A percentile compares a stretch with the other conserved stretches of the same genome.
phyloP scores from a whole-genome alignment of 1,140 invertebrate genomes.

The Drosophila hydei region DNA sequence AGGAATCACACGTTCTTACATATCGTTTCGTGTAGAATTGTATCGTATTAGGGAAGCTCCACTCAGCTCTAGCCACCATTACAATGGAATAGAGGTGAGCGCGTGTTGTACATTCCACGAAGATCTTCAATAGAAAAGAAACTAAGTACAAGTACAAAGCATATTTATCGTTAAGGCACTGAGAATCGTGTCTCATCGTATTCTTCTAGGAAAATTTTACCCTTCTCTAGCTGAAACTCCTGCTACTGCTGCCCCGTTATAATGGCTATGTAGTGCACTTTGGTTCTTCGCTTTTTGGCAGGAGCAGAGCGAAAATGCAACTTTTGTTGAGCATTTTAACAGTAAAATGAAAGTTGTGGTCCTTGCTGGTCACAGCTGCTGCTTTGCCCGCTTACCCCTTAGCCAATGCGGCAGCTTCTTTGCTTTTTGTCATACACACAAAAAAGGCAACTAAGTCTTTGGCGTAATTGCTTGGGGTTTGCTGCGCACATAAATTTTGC shows the following conservation, averaged over 20 bases:
- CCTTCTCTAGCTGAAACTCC: slow-evolving; percentile 2
- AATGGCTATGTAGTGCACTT: slow-evolving; percentile 54
- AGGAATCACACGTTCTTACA: too few species aligned
- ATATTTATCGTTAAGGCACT: too few species aligned
- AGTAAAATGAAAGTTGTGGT: slow-evolving; percentile 37
- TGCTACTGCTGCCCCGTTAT: slow-evolving; percentile 3
- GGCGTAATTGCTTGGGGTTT: slow-evolving; percentile 54
- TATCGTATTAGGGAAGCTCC: too few species aligned
- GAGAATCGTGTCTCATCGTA: too few species aligned
- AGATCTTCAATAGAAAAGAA: too few species aligned
- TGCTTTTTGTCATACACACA: slow-evolving; percentile 27
- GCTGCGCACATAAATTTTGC: slow-evolving; percentile 42
- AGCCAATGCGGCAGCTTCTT: not conserved
- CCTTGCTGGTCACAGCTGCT: slow-evolving; percentile 35
- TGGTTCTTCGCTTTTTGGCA: slow-evolving; percentile 11
- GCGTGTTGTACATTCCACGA: not conserved
- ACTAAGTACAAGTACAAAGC: too few species aligned
- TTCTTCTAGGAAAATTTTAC: not conserved
- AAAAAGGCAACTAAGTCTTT: slow-evolving; percentile 40
- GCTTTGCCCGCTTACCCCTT: slow-evolving; percentile 1
- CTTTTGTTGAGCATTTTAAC: slow-evolving; percentile 45
- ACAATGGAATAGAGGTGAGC: not conserved
- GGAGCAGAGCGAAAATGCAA: slow-evolving; percentile 51
- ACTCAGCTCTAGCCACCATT: too few species aligned
- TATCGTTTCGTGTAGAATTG: too few species aligned